phyloP scores from a whole-genome alignment of 2,797 vertebrate genomes.

The Buceros bicornis region DNA sequence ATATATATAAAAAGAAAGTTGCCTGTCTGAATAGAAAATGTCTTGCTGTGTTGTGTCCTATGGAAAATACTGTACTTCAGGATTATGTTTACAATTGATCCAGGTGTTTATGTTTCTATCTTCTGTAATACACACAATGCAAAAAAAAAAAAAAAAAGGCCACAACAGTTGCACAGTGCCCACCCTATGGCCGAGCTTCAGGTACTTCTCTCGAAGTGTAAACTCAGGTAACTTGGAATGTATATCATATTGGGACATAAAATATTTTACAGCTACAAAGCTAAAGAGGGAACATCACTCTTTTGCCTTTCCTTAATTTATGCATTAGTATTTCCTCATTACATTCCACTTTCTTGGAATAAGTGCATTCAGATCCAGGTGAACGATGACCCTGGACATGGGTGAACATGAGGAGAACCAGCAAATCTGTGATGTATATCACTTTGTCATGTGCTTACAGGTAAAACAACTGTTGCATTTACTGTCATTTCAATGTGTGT shows the following conservation, averaged over 20 bases:
- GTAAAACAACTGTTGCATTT: conserved; percentile 79
- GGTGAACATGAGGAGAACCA: conserved; percentile 82
- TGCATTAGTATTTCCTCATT: conserved; percentile 83
- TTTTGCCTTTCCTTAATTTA: conserved; percentile 87
- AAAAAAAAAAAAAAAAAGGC: conserved; percentile 81
- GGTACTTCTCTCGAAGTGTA: conserved; percentile 92
- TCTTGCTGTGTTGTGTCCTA: conserved; percentile 90
- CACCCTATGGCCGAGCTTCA: conserved; percentile 88
- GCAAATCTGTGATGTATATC: conserved; percentile 80
- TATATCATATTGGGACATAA: conserved; percentile 86
- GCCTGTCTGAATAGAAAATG: conserved; percentile 89
- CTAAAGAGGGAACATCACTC: conserved; percentile 86
- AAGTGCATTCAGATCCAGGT: conserved; percentile 79
- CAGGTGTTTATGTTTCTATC: conserved; percentile 87
- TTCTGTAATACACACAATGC: conserved; percentile 84
- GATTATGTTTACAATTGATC: conserved; percentile 91
- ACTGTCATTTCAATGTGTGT: conserved; percentile 76
- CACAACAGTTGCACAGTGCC: conserved; percentile 85
- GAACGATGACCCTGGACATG: conserved; percentile 70
- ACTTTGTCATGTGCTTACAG: conserved; percentile 75
- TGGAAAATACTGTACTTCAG: conserved; percentile 88
- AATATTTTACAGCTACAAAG: conserved; percentile 83
- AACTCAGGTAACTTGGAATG: conserved; percentile 96
- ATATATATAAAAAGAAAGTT: conserved; percentile 82
- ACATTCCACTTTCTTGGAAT: conserved; percentile 85